Conservation (phyloP, 2,113 vertebrate genomes). For the Agapornis roseicollis region DNA sequence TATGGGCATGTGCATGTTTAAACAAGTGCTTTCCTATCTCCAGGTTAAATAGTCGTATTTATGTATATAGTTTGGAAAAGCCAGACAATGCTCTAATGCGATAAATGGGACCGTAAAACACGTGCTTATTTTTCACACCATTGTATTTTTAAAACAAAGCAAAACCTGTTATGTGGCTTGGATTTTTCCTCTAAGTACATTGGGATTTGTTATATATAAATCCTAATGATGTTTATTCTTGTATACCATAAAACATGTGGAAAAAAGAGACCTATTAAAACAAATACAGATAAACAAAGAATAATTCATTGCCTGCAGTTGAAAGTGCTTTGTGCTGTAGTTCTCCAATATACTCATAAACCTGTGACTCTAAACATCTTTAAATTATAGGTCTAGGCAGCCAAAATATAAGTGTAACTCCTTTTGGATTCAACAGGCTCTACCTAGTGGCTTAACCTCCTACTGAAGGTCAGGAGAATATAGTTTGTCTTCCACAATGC, state of each 20-base stretch:
- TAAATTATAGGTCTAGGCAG: slow-evolving; percentile 7
- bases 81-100: neutral
- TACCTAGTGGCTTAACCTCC: neutral
- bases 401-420: neutral
- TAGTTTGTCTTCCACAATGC: neutral
- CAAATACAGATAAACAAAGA: neutral
- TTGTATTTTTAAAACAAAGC: neutral
- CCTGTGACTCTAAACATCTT: neutral
- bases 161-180: neutral
- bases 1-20: slow-evolving; percentile 35
- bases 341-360: neutral
- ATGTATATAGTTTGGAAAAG: slow-evolving; percentile 15
- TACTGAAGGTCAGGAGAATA: slow-evolving; percentile 21
- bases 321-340: neutral
- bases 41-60: slow-evolving; percentile 13
- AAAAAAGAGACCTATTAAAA: neutral
- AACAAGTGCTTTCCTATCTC: slow-evolving; percentile 59
- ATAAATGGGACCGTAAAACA: slow-evolving; percentile 31
- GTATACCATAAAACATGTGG: neutral
- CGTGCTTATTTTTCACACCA: neutral
- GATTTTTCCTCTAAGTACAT: neutral
- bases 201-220: neutral
- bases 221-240: neutral
- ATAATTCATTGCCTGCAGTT: neutral
- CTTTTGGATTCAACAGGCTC: slow-evolving; percentile 1